A percentile compares a stretch with the other conserved stretches of the same genome.
phyloP scores from a whole-genome alignment of 2,113 vertebrate species.

The Pterophyllum scalare region DNA sequence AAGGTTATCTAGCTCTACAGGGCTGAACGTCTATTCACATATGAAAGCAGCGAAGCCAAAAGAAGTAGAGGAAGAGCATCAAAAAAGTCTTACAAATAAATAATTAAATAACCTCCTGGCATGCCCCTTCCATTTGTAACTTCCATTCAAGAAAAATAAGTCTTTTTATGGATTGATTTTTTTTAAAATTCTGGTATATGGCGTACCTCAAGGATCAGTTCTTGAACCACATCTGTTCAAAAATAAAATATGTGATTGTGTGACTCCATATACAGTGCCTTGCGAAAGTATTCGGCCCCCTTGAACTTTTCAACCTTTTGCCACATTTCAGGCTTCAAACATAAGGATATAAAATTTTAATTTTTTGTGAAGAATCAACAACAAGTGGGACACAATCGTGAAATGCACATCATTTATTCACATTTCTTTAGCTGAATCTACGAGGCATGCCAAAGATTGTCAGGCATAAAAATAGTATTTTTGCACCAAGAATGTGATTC shows the following conservation, averaged over 20 bases:
- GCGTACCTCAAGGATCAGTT: background rate
- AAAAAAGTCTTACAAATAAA: too few relatives aligned
- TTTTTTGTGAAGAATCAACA: too few relatives aligned
- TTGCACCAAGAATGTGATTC: background rate
- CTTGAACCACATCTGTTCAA: background rate
- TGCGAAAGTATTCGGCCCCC: too few relatives aligned
- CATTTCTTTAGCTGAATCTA: background rate
- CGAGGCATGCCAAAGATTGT: background rate
- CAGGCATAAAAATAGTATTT: background rate
- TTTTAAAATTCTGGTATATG: background rate
- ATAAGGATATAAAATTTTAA: too few relatives aligned
- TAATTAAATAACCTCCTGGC: too few relatives aligned
- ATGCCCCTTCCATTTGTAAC: background rate
- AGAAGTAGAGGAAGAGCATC: conserved; percentile 5
- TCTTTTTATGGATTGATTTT: background rate
- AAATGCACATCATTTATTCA: background rate
- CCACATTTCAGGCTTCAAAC: too few relatives aligned
- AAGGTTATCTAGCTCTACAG: conserved; percentile 44
- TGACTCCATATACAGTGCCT: too few relatives aligned
- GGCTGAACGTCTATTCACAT: conserved; percentile 19
- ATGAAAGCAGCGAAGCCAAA: background rate
- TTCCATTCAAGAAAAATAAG: too few relatives aligned
- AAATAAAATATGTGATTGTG: fast-evolving
- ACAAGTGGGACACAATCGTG: too few relatives aligned
- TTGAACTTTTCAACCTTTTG: too few relatives aligned